phyloP scores from a whole-genome alignment of 2,888 invertebrate genomes.

The Sipunculus nudus region DNA sequence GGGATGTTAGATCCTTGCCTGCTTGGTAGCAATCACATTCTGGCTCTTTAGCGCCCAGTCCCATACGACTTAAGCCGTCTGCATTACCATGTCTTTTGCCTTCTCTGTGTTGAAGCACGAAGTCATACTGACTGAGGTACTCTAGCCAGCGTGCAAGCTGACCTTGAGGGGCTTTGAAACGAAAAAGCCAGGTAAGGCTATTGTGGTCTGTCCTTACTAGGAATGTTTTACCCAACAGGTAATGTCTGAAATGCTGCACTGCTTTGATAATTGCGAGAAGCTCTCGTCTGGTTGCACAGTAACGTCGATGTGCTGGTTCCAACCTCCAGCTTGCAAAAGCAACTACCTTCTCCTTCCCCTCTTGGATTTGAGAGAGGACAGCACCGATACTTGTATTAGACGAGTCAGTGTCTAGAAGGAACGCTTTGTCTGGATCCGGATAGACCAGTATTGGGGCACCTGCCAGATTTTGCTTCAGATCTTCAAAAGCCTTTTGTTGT shows the following conservation, averaged over 20 bases:
- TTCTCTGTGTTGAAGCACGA: neutral
- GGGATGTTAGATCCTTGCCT: neutral
- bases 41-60: too few relatives aligned
- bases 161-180: neutral
- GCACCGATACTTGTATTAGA: neutral
- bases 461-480: too few relatives aligned
- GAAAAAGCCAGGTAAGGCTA: neutral
- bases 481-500: too few relatives aligned
- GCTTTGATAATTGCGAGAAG: neutral
- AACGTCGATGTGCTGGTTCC: neutral
- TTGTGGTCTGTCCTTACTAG: neutral
- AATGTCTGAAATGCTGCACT: neutral
- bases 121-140: neutral
- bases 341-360: neutral
- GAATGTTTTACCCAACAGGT: neutral
- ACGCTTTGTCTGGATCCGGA: too few relatives aligned
- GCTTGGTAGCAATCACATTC: neutral
- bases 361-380: neutral
- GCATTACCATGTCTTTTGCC: slow-evolving; percentile 2
- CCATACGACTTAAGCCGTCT: neutral
- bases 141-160: neutral
- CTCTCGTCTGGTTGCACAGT: neutral
- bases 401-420: slow-evolving; percentile 6
- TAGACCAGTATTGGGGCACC: too few relatives aligned
- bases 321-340: neutral